Base-by-base conservation (phyloP, 1,140 invertebrate genomes). In the Drosophila tsacasi region DNA sequence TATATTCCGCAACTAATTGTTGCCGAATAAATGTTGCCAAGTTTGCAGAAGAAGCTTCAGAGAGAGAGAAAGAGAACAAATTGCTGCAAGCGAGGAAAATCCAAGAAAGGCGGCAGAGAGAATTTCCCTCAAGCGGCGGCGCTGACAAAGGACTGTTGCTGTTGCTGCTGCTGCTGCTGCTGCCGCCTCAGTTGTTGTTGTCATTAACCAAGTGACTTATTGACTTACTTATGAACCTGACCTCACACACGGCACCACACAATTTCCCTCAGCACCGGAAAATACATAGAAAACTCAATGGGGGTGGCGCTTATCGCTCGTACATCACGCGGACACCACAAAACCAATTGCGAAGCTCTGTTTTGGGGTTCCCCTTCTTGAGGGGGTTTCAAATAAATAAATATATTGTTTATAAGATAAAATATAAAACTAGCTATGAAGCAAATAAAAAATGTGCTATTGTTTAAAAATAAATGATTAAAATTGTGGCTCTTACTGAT, bases 191-290 rank as follows among this genome's bases (percentile, higher is more conserved):
- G 52, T 17, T 68, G 80, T 50, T 73, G 57, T 74, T 87, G 81
- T 87, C 80, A 87, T 83, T 89, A 85, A 90, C 85, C 81, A 82
- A 86, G 64, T 91, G 76, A 83, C 83, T 87, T 89, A 87, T 87
- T 87, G 84, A 89, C 83, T 83, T 83, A 83, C 83, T 87, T 89
- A 87, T 89, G 83, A 87, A 86, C 84, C 84, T 89, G 84, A 87
- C 84, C 84, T 83, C 73, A 78, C 83, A 75, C 84, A 83, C 73
- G 32, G 52, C 47, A n/a, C 39, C 32, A 76, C 23, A 30, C 19
- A 30, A 49, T 27, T 65, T 52, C 47, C 47, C 71, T 12, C n/a
- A 17, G 9, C 9, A 12, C 27, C 1, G 37, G n/a, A 12, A 54
- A 21, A 54, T 35, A 1, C 52, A 21, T 50, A 39, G 27, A 47